phyloP scores from a whole-genome alignment of 2,888 invertebrate genomes.

The Erebia palarica region DNA sequence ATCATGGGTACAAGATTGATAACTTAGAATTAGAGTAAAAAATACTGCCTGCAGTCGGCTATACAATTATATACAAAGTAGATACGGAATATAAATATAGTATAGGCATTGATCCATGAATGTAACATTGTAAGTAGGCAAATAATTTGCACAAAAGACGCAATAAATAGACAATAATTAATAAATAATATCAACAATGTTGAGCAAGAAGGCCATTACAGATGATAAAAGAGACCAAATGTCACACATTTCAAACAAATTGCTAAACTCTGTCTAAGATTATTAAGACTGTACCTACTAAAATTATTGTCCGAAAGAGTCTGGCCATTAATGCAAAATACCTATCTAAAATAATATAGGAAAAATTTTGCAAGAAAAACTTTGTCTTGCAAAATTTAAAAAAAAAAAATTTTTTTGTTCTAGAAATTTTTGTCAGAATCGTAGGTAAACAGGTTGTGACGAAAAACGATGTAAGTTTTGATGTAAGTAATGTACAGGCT shows the following conservation, averaged over 20 bases:
- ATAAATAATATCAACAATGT: constrained; percentile 40
- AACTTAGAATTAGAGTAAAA: constrained; percentile 3
- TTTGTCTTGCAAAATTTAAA: no score
- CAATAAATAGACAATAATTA: constrained; percentile 8
- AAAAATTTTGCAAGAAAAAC: no score
- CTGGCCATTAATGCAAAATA: no score
- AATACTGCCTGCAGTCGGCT: not conserved
- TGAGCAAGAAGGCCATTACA: not conserved
- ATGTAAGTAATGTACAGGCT: no score
- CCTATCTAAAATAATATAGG: no score
- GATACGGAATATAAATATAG: not conserved
- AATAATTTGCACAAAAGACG: not conserved
- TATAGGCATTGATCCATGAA: not conserved
- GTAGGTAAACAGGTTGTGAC: no score
- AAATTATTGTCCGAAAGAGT: no score
- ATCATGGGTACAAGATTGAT: constrained; percentile 15
- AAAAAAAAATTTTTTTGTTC: no score
- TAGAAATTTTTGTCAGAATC: no score
- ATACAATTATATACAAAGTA: not conserved
- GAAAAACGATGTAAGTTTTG: no score
- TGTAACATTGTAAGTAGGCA: not conserved
- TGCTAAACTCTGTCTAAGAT: constrained; percentile 1
- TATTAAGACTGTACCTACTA: no score
- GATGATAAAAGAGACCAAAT: constrained; percentile 27
- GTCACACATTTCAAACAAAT: constrained; percentile 22